Evolutionary conservation across 2,113 vertebrate species (phyloP).

Genomic region (Varanus komodoensis): DNA sequence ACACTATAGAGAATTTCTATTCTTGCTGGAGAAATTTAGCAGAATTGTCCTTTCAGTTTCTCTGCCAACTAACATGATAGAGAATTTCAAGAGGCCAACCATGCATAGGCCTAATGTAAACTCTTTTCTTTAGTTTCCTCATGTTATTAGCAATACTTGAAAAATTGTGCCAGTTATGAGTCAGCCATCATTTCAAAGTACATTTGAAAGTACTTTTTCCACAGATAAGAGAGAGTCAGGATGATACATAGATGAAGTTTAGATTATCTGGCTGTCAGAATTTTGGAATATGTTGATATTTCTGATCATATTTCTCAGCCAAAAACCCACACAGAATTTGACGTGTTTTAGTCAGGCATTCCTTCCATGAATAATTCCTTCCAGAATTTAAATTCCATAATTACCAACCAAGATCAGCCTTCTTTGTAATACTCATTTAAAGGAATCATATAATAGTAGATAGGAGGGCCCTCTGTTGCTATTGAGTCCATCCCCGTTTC

Average conservation of each 20-base stretch:
- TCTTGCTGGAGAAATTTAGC: too few species aligned
- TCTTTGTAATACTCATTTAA: too few species aligned
- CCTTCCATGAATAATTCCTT: not conserved
- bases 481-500: too few species aligned
- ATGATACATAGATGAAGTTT: not conserved
- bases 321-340: not conserved
- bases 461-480: too few species aligned
- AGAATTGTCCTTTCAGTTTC: too few species aligned
- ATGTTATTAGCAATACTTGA: not conserved
- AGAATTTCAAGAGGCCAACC: too few species aligned
- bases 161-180: not conserved
- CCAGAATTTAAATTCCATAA: not conserved
- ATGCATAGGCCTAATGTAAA: too few species aligned
- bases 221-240: not conserved
- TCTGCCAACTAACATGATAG: too few species aligned
- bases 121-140: not conserved
- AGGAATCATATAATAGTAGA: too few species aligned
- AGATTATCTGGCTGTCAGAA: not conserved
- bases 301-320: not conserved
- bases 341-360: not conserved
- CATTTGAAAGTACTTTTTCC: not conserved
- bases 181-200: not conserved
- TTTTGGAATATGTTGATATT: not conserved
- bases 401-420: too few species aligned
- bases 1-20: too few species aligned